Conservation (phyloP, 2,113 vertebrate species). For the Etheostoma cragini region DNA sequence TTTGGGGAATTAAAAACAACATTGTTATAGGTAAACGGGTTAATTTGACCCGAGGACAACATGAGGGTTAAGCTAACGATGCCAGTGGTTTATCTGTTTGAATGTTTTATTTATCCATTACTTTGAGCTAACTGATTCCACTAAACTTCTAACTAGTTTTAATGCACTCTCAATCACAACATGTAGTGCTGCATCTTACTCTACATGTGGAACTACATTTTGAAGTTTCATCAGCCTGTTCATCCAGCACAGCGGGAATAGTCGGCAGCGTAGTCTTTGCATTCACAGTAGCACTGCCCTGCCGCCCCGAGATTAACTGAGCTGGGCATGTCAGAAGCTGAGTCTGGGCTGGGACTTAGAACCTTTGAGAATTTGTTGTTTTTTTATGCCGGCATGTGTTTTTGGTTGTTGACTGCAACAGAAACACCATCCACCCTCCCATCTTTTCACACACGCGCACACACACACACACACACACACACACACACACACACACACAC, state of each 20-base stretch:
- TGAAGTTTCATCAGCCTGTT: constrained; percentile 29
- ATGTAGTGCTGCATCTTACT: too few relatives aligned
- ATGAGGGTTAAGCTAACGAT: too few relatives aligned
- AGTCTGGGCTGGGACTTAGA: constrained; percentile 38
- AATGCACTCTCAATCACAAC: too few relatives aligned
- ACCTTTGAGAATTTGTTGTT: constrained; percentile 22
- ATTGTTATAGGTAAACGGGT: too few relatives aligned
- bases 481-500: constrained; percentile 6
- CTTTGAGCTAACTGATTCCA: neutral
- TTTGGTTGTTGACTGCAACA: neutral
- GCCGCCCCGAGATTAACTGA: constrained; percentile 28
- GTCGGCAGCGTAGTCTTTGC: constrained; percentile 9
- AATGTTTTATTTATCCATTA: neutral
- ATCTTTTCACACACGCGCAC: neutral
- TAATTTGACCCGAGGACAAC: too few relatives aligned
- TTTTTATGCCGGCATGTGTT: constrained; percentile 3
- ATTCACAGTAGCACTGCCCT: constrained; percentile 20
- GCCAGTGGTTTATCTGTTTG: too few relatives aligned
- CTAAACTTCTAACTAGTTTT: too few relatives aligned
- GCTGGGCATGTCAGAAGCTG: constrained; percentile 27
- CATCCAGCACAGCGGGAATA: constrained; percentile 22
- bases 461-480: neutral
- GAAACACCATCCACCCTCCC: neutral
- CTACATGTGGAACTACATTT: too few relatives aligned
- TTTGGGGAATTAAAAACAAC: too few relatives aligned